phyloP scores from a whole-genome alignment of 2,113 vertebrate species.

The Motacilla tschutschensis region DNA sequence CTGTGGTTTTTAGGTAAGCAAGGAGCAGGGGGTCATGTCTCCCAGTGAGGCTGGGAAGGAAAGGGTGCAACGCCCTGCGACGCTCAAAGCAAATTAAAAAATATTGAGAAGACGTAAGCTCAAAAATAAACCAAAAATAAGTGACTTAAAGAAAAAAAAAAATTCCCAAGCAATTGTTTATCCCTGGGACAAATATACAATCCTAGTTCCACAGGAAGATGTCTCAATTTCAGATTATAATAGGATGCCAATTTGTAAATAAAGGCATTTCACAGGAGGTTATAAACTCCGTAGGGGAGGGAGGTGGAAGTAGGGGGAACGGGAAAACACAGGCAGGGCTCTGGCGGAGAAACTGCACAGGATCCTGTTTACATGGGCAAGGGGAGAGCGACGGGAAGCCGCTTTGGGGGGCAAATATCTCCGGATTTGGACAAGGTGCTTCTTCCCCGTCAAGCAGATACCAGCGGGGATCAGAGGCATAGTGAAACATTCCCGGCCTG shows the following conservation, averaged over 20 bases:
- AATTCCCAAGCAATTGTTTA: constrained; percentile 55
- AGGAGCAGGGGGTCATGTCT: neutral
- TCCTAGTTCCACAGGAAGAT: constrained; percentile 44
- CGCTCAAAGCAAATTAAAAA: neutral
- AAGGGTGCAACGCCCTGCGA: neutral
- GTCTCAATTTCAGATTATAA: constrained; percentile 60
- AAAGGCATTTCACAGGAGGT: constrained; percentile 49
- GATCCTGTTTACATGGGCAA: neutral
- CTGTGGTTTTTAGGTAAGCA: neutral
- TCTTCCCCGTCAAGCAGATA: constrained; percentile 1
- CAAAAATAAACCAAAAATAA: constrained; percentile 31
- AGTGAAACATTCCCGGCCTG: constrained; percentile 38
- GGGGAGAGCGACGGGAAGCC: neutral
- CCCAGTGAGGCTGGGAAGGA: neutral
- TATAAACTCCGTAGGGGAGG: constrained; percentile 19
- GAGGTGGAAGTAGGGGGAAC: neutral
- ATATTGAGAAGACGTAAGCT: neutral
- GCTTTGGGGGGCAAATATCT: neutral
- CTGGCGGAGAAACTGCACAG: neutral
- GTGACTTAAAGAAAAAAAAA: neutral
- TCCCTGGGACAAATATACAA: constrained; percentile 49
- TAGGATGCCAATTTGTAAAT: constrained; percentile 57
- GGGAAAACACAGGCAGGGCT: neutral
- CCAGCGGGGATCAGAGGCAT: constrained; percentile 45
- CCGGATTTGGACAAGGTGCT: constrained; percentile 26